These are phyloP conservation scores for Phodopus roborovskii DNA, from an alignment of 2,113 vertebrate genomes.

Conservation along the genomic window DNA sequence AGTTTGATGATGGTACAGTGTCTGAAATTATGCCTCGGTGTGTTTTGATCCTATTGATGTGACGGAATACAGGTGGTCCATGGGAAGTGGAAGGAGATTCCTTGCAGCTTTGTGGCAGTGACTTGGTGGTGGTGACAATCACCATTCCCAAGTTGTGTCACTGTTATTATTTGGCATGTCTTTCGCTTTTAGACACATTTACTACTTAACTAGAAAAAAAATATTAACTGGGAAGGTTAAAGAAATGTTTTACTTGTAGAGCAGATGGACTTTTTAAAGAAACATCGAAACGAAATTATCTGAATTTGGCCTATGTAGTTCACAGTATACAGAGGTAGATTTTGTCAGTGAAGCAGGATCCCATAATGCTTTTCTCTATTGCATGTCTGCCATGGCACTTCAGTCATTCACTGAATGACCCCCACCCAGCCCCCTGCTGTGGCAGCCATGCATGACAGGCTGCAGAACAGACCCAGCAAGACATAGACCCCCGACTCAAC, in stretches of 20 bases:
- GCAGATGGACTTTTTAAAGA: no score
- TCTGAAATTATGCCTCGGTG: conserved; percentile 79
- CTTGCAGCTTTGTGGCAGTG: conserved; percentile 68
- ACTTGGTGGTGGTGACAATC: conserved; percentile 1
- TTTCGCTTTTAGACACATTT: conserved; percentile 71
- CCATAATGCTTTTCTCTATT: conserved; percentile 34
- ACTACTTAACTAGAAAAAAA: conserved; percentile 57
- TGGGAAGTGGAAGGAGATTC: conserved; percentile 72
- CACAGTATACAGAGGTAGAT: conserved; percentile 6
- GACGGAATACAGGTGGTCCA: conserved; percentile 78
- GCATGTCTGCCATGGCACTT: not conserved
- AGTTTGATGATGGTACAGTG: conserved; percentile 82
- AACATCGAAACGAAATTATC: no score
- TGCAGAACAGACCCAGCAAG: no score
- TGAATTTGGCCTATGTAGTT: conserved; percentile 40
- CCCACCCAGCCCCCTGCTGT: no score
- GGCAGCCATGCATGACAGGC: no score
- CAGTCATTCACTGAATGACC: no score
- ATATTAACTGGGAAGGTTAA: conserved; percentile 67
- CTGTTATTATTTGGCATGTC: conserved; percentile 50
- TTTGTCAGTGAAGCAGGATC: conserved; percentile 5
- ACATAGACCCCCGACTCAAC: no score
- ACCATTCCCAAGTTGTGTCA: conserved; percentile 62
- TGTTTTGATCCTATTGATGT: conserved; percentile 78
- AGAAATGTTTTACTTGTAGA: conserved; percentile 62